Evolutionary conservation across 2,797 vertebrate genomes (phyloP).

Genomic region (Anas georgica): DNA sequence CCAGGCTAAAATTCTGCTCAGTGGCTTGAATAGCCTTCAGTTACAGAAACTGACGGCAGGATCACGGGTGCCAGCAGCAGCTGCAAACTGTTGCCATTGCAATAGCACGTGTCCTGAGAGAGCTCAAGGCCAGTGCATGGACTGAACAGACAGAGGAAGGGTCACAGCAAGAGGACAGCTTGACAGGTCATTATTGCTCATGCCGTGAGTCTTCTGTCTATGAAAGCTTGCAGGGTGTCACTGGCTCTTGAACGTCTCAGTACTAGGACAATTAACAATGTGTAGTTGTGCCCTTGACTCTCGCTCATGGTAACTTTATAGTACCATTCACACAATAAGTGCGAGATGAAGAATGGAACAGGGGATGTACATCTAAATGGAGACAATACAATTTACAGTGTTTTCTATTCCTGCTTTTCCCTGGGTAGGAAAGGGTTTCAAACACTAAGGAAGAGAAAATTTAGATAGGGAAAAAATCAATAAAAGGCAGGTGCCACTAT

Average conservation of each 20-base stretch:
- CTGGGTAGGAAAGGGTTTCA: not conserved
- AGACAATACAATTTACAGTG: not conserved
- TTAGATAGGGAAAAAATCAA: not conserved
- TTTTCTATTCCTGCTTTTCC: not conserved
- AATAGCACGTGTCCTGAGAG: not conserved
- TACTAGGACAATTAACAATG: not conserved
- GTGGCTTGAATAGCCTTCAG: not conserved
- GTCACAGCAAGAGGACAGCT: not conserved
- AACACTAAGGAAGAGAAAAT: not conserved
- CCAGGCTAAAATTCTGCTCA: not conserved
- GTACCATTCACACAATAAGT: not conserved
- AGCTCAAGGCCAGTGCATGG: no score
- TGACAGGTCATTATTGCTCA: not conserved
- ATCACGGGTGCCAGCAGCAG: not conserved
- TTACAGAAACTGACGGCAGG: not conserved
- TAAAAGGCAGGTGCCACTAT: not conserved
- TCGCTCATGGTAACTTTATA: rapidly evolving
- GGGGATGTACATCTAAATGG: not conserved
- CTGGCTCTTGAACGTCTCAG: not conserved
- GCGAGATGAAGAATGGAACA: not conserved
- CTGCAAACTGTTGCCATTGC: not conserved
- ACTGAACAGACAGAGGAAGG: not conserved
- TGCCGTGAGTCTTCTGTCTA: not conserved
- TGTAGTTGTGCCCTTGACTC: not conserved
- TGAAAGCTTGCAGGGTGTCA: not conserved